Evolutionary conservation across 35 echinoderm and acorn worm genomes (phyloP).

Genomic region (Strongylocentrotus purpuratus): DNA sequence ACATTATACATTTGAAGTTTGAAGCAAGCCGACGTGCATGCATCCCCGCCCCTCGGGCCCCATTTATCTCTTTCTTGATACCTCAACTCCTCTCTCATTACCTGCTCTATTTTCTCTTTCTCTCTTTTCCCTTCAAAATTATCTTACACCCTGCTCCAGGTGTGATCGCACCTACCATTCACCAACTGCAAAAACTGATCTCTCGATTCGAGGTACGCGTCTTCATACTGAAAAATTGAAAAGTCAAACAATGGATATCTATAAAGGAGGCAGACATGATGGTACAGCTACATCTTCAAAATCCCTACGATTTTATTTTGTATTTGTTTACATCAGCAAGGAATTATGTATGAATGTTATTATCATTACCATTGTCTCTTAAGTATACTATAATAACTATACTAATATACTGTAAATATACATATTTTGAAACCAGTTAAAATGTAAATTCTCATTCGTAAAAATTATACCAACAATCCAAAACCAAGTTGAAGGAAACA

Average conservation of each 20-base stretch:
- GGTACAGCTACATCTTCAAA: background rate
- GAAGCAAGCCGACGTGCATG: background rate
- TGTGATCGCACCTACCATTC: background rate
- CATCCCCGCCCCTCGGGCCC: background rate
- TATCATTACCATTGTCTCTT: background rate
- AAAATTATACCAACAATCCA: no score
- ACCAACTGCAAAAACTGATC: background rate
- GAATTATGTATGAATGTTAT: background rate
- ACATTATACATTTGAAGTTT: background rate
- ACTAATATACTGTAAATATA: background rate
- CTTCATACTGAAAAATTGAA: constrained; percentile 26
- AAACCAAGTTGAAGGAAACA: no score
- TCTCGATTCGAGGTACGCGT: constrained; percentile 12
- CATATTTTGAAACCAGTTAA: no score
- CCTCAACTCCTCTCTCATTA: background rate
- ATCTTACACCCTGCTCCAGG: background rate
- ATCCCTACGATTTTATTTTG: background rate
- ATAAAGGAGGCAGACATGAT: background rate
- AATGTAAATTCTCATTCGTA: no score
- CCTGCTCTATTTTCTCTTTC: background rate
- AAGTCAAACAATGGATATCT: background rate
- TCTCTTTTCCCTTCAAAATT: background rate
- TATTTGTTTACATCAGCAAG: no score
- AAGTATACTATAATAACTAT: background rate
- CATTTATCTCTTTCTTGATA: background rate